A percentile compares a stretch with the other conserved stretches of the same genome.
These are phyloP conservation scores for Aphelinus atriplicis DNA, from an alignment of 1,140 invertebrate genomes.

Conservation along the genomic window DNA sequence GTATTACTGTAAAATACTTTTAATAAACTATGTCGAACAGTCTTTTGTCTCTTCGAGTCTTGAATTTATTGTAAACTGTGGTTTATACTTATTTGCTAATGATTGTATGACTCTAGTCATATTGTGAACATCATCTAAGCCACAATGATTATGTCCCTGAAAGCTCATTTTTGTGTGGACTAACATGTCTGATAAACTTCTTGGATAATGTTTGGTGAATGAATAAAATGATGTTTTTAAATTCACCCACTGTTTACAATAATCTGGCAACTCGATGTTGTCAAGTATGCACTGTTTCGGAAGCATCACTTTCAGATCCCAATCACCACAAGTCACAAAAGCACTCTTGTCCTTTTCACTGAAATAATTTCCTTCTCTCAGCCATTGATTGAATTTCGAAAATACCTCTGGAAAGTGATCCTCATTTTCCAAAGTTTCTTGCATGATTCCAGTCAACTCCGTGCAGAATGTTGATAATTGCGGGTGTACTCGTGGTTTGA, in stretches of 20 bases:
- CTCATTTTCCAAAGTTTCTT: constrained; percentile 58
- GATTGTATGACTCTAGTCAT: constrained; percentile 53
- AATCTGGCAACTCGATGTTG: constrained; percentile 60
- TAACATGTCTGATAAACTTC: constrained; percentile 56
- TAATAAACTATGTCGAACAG: constrained; percentile 34
- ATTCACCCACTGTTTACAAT: constrained; percentile 71
- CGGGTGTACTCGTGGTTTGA: constrained; percentile 68
- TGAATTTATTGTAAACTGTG: constrained; percentile 52
- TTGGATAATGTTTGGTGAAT: constrained; percentile 52
- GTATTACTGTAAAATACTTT: constrained; percentile 38
- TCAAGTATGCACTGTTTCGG: constrained; percentile 68
- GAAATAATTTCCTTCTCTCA: constrained; percentile 52
- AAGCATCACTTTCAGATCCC: constrained; percentile 73
- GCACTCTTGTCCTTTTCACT: constrained; percentile 49
- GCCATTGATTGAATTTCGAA: constrained; percentile 58
- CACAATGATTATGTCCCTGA: constrained; percentile 58
- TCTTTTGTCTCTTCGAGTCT: constrained; percentile 5
- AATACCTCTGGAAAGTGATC: constrained; percentile 58
- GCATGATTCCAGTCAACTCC: constrained; percentile 67
- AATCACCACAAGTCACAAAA: constrained; percentile 74
- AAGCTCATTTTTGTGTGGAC: constrained; percentile 45
- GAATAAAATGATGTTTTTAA: constrained; percentile 66
- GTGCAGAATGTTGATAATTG: constrained; percentile 70
- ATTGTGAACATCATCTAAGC: constrained; percentile 58
- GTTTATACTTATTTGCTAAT: constrained; percentile 44